These are phyloP conservation scores for Eupithecia inturbata DNA, from an alignment of 2,888 invertebrate species.

Conservation along the genomic window DNA sequence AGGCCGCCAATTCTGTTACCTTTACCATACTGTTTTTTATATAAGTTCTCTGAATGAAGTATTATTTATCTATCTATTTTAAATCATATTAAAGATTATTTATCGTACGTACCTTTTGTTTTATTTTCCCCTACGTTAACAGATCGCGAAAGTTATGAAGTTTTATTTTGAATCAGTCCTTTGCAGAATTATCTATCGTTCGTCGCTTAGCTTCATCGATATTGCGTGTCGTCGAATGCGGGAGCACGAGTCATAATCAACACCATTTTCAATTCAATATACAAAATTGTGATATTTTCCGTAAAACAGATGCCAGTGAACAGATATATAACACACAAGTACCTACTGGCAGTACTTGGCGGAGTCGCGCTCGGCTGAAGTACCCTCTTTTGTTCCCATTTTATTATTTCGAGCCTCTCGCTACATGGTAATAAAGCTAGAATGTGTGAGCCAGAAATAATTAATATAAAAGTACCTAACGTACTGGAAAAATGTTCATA, in stretches of 20 bases:
- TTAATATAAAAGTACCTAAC: constrained; percentile 55
- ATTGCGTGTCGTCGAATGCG: background rate
- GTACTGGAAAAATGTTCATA: constrained; percentile 36
- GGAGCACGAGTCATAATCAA: background rate
- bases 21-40: too few relatives aligned
- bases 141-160: too few relatives aligned
- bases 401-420: constrained; percentile 56
- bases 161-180: background rate
- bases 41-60: too few relatives aligned
- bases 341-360: constrained; percentile 10
- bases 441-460: constrained; percentile 55
- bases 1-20: too few relatives aligned
- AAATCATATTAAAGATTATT: too few relatives aligned
- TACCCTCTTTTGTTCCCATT: constrained; percentile 59
- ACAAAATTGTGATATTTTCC: background rate
- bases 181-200: background rate
- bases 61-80: too few relatives aligned
- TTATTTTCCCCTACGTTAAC: too few relatives aligned
- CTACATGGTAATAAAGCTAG: constrained; percentile 59
- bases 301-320: background rate
- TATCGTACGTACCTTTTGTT: too few relatives aligned
- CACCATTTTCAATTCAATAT: background rate
- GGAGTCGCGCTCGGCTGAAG: constrained; percentile 42
- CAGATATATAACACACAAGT: background rate
- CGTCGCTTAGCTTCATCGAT: background rate